Conservation (phyloP, 2,888 invertebrate species). For the Stenoptilia bipunctidactyla region DNA sequence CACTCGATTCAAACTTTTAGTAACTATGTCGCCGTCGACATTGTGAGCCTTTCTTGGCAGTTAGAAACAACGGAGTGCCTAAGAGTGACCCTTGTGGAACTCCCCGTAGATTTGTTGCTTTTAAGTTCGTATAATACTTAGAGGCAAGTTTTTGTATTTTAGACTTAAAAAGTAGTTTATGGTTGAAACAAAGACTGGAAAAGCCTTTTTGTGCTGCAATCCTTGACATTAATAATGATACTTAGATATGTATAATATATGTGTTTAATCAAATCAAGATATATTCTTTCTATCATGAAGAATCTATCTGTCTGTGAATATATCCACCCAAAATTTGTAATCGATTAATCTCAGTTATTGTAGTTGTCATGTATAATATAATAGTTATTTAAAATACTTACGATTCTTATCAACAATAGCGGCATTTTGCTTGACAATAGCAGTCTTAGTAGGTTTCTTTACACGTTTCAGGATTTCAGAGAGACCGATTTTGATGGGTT, state of each 20-base stretch:
- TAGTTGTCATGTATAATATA: no score
- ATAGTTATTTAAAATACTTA: slow-evolving; percentile 59
- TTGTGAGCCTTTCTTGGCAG: slow-evolving; percentile 46
- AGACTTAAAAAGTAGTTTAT: no score
- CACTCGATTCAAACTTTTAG: slow-evolving; percentile 63
- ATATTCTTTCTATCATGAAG: no score
- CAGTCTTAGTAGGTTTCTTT: slow-evolving; percentile 76
- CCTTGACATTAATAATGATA: no score
- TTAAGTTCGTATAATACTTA: slow-evolving; percentile 28
- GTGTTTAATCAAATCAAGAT: no score
- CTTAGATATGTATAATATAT: no score
- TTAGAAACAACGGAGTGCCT: slow-evolving; percentile 38
- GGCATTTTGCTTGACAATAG: slow-evolving; percentile 61
- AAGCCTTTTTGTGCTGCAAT: no score
- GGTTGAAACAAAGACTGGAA: no score
- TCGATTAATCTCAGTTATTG: no score
- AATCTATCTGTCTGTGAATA: no score
- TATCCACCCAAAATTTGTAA: no score
- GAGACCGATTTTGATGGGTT: slow-evolving; percentile 82
- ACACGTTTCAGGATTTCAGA: slow-evolving; percentile 77
- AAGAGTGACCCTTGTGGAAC: slow-evolving; percentile 53
- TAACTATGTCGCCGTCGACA: slow-evolving; percentile 44
- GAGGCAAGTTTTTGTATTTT: background rate
- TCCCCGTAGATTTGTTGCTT: slow-evolving; percentile 46
- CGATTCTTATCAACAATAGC: slow-evolving; percentile 72